Conservation (phyloP, 2,888 invertebrate genomes). For the Uloborus plumipes region DNA sequence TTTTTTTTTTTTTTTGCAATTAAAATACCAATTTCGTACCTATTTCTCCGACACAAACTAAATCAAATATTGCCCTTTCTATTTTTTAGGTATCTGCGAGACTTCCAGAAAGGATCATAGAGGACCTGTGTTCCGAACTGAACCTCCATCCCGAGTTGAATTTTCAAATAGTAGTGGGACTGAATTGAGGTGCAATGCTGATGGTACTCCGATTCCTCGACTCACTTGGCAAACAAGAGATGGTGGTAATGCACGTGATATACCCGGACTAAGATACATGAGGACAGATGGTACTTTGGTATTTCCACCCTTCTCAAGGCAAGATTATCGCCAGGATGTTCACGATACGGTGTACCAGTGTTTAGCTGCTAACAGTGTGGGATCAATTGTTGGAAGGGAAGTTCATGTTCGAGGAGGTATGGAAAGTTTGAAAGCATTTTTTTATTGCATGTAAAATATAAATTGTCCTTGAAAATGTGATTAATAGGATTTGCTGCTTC, state of each 20-base stretch:
- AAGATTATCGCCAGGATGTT: slow-evolving; percentile 67
- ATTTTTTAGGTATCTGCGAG: slow-evolving; percentile 20
- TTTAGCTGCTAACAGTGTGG: slow-evolving; percentile 70
- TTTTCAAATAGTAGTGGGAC: slow-evolving; percentile 55
- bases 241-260: slow-evolving; percentile 68
- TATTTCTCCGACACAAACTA: too few relatives aligned
- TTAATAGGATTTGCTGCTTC: too few relatives aligned
- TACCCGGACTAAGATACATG: slow-evolving; percentile 69
- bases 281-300: slow-evolving; percentile 70
- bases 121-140: slow-evolving; percentile 42
- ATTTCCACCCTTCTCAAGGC: slow-evolving; percentile 69
- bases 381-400: slow-evolving; percentile 69
- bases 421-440: background rate
- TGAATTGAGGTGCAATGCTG: slow-evolving; percentile 42
- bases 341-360: slow-evolving; percentile 70
- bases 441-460: too few relatives aligned
- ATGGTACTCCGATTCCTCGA: slow-evolving; percentile 36
- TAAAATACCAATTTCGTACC: too few relatives aligned
- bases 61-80: background rate
- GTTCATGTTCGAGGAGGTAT: slow-evolving; percentile 70
- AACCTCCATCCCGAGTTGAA: slow-evolving; percentile 38
- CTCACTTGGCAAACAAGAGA: slow-evolving; percentile 66
- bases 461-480: too few relatives aligned
- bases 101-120: slow-evolving; percentile 33
- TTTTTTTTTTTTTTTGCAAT: too few relatives aligned